Conservation (phyloP, 2,797 vertebrate genomes). For the Ceryle rudis region DNA sequence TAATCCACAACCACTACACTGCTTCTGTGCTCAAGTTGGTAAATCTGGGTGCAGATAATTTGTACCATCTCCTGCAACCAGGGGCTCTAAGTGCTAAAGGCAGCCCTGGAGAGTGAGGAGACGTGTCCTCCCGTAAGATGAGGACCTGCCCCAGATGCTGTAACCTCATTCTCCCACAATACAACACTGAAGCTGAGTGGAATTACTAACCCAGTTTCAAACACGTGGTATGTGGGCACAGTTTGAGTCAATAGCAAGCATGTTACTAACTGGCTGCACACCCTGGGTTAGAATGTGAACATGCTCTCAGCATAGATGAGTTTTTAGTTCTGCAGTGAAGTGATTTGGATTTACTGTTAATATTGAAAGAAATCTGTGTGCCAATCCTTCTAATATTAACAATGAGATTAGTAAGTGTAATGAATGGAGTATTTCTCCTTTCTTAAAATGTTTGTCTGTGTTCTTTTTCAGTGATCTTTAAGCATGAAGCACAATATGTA, state of each 20-base stretch:
- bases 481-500: conserved; percentile 86
- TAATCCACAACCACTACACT: background rate
- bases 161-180: background rate
- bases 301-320: background rate
- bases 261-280: conserved; percentile 6
- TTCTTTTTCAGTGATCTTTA: conserved; percentile 92
- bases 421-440: background rate
- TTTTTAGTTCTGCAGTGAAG: background rate
- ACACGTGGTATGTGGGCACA: background rate
- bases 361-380: background rate
- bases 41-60: background rate
- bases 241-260: background rate
- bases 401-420: background rate
- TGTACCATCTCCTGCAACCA: rapidly evolving
- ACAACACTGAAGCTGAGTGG: background rate
- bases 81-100: background rate
- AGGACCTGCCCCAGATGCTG: background rate
- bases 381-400: background rate
- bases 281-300: background rate
- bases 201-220: background rate
- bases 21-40: rapidly evolving
- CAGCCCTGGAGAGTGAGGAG: background rate
- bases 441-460: conserved; percentile 47
- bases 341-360: background rate
- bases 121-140: rapidly evolving